Base-by-base conservation (phyloP, 2,797 vertebrate genomes). In the Lutra lutra region DNA sequence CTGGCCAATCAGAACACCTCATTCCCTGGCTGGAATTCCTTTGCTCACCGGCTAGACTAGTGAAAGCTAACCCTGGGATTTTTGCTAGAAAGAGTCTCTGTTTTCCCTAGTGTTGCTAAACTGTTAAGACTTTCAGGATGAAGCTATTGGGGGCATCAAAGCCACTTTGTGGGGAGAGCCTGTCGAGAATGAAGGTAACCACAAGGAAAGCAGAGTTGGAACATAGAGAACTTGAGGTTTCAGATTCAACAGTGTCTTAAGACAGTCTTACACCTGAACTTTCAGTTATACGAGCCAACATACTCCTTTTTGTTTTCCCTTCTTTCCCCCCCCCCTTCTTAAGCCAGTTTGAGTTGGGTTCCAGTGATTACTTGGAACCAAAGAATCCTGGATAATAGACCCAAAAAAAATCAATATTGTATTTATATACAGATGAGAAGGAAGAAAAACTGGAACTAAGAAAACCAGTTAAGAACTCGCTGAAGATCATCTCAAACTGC, bases 371-470 rank as follows among this genome's bases (percentile, higher is more conserved):
- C 56, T 56, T 87, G 21, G 68, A 96, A 91, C n/a, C 32, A 94
- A 96, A 79, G 15, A 78, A 92, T 79, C 23, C 32, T 70, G 20
- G 66, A 10, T 82, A 88, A 80, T 35, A 88, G 7, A 75, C 40
- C n/a, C 4, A 87, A 7, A 48, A 48, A 94, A 94, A 94, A 93
- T 95, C 93, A 86, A 72, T 51, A 85, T 78, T 72, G 21, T 48
- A 56, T 56, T 83, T 62, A 51, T n/a, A 89, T 75, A 84, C 14
- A 48, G 35, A 86, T 86, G 78, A 87, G 43, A 93, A 89, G 62
- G 40, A 64, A 68, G 11, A 56, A 94, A 82, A 43, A 2, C 8
- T 40, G 4, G 3, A 70, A 84, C 20, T 32, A 72, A 77, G 46
- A 82, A 94, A 88, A 85, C 1, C 13, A 80, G 17, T 68, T 51